These are phyloP conservation scores for Caenorhabditis drosophilae DNA, from an alignment of 2,888 invertebrate species.

Conservation along the genomic window DNA sequence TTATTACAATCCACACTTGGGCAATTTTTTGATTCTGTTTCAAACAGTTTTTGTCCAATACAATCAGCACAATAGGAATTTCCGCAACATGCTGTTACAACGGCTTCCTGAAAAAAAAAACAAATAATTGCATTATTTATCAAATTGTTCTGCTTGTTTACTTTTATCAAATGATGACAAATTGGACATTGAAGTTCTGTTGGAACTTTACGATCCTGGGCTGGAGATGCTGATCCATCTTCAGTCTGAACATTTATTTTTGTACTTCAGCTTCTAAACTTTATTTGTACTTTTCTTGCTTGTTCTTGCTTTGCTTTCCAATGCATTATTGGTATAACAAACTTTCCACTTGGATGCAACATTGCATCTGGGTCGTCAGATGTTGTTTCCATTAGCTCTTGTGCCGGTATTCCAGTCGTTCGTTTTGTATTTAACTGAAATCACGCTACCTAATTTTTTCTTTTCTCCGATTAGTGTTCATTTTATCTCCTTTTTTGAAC, in stretches of 20 bases:
- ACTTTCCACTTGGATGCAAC: conserved; percentile 70
- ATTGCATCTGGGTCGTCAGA: conserved; percentile 71
- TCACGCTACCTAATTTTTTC: not conserved
- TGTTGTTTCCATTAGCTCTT: conserved; percentile 68
- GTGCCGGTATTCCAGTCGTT: conserved; percentile 92
- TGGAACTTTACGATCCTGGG: conserved; percentile 77
- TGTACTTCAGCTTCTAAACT: not conserved
- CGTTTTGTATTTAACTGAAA: conserved; percentile 71
- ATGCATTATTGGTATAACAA: conserved; percentile 72
- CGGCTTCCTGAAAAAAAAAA: conserved; percentile 82
- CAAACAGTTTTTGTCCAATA: conserved; percentile 70
- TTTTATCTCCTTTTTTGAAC: too few species aligned
- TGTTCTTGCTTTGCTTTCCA: conserved; percentile 80
- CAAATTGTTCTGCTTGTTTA: too few species aligned
- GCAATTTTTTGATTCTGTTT: conserved; percentile 51
- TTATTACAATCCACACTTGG: conserved; percentile 43
- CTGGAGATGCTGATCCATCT: conserved; percentile 19
- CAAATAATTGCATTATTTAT: not conserved
- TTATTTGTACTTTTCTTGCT: conserved; percentile 30
- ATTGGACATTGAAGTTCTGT: conserved; percentile 89
- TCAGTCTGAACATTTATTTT: conserved; percentile 8
- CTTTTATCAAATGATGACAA: conserved; percentile 80
- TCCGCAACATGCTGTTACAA: conserved; percentile 97
- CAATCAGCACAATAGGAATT: conserved; percentile 98
- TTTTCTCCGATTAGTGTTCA: too few species aligned